Base-by-base conservation (phyloP, 2,797 vertebrate species). In the Erethizon dorsatum region DNA sequence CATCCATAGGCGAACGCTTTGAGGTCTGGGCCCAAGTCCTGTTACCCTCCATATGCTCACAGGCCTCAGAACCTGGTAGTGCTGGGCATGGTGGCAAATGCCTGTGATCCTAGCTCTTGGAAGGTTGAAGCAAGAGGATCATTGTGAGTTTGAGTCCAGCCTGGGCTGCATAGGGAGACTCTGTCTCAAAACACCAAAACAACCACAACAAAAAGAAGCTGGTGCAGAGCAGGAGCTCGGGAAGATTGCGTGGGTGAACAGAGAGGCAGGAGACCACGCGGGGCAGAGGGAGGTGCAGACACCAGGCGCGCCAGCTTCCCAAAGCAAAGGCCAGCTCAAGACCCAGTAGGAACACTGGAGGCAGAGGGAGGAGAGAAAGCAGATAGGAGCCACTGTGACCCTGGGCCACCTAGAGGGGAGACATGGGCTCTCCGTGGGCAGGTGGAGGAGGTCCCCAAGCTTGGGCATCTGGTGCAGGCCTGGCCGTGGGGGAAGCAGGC, bases 41-140 rank as follows among this genome's bases (percentile, higher is more conserved):
- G 2, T 31, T 24, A 22, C 1, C 0, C 33, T 65, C 47, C n/a
- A 0, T 6, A 1, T 20, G 31, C 56, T 47, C 0, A 0, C 5
- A 31, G 61, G 37, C 45, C 79, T 71, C 47, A 17, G 45, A 59
- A 65, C 45, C 41, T 17, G 54, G 17, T 0, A 0, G 22, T 45
- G 37, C 37, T 11, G 2, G 37, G 37, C 11, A 2, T 41, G 37
- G 69, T 45, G 37, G 69, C 22, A 26, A 22, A 41, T 4, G 18
- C 22, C 37, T 24, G 69, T 26, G 24, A 45, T 26, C 41, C 37
- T 41, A 12, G 12, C 12, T 14, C 41, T 45, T 10, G 11, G 41
- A 45, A 28, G 6, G 45, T 45, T 14, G 37, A 45, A 24, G 71
- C 41, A 45, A 20, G 22, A 69, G 65, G 33, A 47, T 47, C 5